Evolutionary conservation across 92 coral and sea anemone species (phyloP).

Genomic region (Micromussa lordhowensis): DNA sequence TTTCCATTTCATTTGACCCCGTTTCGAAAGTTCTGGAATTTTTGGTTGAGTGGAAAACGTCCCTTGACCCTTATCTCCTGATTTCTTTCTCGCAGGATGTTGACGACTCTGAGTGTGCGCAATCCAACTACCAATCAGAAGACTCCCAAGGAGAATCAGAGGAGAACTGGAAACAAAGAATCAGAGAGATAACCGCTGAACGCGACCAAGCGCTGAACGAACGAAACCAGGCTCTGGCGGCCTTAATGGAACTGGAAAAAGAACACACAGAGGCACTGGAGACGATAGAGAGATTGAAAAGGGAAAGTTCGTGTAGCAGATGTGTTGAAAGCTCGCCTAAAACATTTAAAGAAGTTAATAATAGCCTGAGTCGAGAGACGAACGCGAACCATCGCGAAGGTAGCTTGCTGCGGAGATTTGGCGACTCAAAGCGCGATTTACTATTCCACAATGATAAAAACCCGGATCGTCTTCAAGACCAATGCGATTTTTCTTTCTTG

Average conservation of each 20-base stretch:
- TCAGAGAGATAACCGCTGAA: slow-evolving; percentile 78
- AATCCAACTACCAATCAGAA: slow-evolving; percentile 21
- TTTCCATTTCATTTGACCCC: no score
- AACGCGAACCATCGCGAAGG: neutral
- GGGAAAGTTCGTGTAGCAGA: neutral
- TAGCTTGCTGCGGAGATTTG: neutral
- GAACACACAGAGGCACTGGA: slow-evolving; percentile 72
- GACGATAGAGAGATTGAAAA: slow-evolving; percentile 55
- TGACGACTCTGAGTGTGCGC: slow-evolving; percentile 16
- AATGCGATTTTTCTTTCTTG: slow-evolving; percentile 56
- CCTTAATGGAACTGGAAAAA: slow-evolving; percentile 90
- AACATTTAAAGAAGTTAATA: neutral
- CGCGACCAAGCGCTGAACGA: slow-evolving; percentile 92
- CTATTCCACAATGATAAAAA: slow-evolving; percentile 64
- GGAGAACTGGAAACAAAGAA: slow-evolving; percentile 76
- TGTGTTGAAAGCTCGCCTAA: neutral
- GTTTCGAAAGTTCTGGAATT: no score
- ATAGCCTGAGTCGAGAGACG: neutral
- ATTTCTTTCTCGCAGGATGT: slow-evolving; percentile 15
- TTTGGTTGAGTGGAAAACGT: no score
- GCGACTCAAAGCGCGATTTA: slow-evolving; percentile 26
- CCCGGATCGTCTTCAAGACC: neutral
- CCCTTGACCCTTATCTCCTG: neutral
- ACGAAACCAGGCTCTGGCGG: slow-evolving; percentile 88
- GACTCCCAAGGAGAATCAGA: slow-evolving; percentile 70